Evolutionary conservation across 2,888 invertebrate species (phyloP).

Genomic region (Pogonocherus hispidulus): DNA sequence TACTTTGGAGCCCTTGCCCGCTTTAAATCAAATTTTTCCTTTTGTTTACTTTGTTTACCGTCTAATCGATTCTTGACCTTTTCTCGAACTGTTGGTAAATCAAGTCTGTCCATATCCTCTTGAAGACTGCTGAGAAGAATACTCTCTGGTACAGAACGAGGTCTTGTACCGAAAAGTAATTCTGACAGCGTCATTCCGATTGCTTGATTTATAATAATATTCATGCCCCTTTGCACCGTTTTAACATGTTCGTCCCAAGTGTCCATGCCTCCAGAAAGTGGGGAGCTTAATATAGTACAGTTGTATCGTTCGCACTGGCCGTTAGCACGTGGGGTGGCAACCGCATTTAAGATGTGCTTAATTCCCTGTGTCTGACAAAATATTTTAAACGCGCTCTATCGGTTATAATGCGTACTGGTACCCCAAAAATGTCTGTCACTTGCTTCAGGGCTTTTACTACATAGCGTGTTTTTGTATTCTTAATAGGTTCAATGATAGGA

Average conservation of each 20-base stretch:
- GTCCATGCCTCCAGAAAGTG: neutral
- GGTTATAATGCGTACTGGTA: neutral
- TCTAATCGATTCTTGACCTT: constrained; percentile 2
- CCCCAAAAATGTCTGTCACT: neutral
- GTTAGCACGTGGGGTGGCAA: neutral
- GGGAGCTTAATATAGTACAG: neutral
- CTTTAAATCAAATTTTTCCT: neutral
- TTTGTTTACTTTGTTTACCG: constrained; percentile 11
- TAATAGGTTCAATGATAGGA: neutral
- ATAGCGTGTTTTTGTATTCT: neutral
- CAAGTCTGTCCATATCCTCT: neutral
- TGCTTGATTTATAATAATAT: neutral
- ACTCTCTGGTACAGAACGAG: constrained; percentile 3
- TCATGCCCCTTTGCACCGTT: constrained; percentile 11
- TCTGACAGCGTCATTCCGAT: constrained; percentile 19
- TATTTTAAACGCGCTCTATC: neutral
- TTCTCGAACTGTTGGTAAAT: neutral
- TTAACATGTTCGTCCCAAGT: constrained; percentile 9
- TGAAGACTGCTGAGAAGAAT: constrained; percentile 1
- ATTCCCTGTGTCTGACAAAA: neutral
- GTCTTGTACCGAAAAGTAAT: constrained; percentile 7
- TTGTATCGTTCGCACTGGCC: neutral
- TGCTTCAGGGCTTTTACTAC: neutral
- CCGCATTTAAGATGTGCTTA: constrained; percentile 25
- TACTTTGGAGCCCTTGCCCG: neutral